Evolutionary conservation across 2,888 invertebrate species (phyloP), one percentile per base, ranked within the genome.

Genomic region (Craniophora ligustri): DNA sequence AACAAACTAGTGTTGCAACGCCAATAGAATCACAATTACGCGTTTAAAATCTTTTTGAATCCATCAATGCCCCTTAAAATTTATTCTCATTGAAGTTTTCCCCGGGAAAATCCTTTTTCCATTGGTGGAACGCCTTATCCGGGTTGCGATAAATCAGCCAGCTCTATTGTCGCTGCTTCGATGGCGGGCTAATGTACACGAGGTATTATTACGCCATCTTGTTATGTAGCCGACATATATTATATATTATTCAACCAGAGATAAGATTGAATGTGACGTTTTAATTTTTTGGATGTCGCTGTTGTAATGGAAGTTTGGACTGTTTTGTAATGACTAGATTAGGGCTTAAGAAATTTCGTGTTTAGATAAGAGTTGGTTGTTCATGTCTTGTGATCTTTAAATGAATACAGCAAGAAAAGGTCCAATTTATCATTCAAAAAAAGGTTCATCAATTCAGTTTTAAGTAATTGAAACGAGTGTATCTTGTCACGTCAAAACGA

Each of bases 121-220:
- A 84, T 84, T 78, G 78, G 65, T 75, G 61, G 47, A 67, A 66
- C 75, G 82, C 82, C 84, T 88, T 87, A 87, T 85, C 87, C 86
- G 74, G 79, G 72, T 49, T 54, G 72, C 84, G 75, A 89, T 89
- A 89, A 89, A 89, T 89, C 89, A 88, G 84, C 61, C 72, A 49
- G 62, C 69, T 78, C 85, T 84, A 87, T 89, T 89, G 89, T 82
- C 81, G 79, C 72, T 72, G 75, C 69, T 74, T 75, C 78, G 79
- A 77, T 69, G 70, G 76, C 68, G 49, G 75, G 85, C 83, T 88
- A 89, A 89, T 88, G 88, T 86, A 85, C 81, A 81, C 62, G 74
- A 67, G 69, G 79, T 84, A 83, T 87, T 86, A 86, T 82, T 65
- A 67, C 73, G 62, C 65, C 71, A 75, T 75, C 71, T 78, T 76